A percentile compares a stretch with the other conserved stretches of the same genome.
Conservation (phyloP, 2,888 invertebrate species). For the Polydesmus complanatus region DNA sequence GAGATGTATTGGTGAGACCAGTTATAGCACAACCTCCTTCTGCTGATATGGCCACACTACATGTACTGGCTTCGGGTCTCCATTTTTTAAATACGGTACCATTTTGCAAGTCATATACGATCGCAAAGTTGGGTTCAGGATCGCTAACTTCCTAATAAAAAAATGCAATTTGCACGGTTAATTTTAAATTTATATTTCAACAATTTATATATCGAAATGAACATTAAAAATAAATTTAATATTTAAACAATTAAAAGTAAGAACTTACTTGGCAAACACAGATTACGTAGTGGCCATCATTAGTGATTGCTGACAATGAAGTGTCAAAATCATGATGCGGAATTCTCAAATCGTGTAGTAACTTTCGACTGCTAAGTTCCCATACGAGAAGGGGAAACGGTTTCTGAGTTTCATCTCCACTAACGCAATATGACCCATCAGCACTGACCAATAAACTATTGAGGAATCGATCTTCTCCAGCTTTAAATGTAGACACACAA, state of each 20-base stretch:
- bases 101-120: slow-evolving; percentile 77
- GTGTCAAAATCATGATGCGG: slow-evolving; percentile 80
- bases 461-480: slow-evolving; percentile 76
- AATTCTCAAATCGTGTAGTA: slow-evolving; percentile 73
- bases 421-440: slow-evolving; percentile 72
- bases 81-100: slow-evolving; percentile 83
- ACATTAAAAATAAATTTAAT: neutral
- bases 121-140: slow-evolving; percentile 72
- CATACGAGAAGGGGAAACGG: slow-evolving; percentile 80
- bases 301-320: slow-evolving; percentile 65
- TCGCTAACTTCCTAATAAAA: slow-evolving; percentile 49
- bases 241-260: neutral
- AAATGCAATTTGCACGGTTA: neutral
- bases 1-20: slow-evolving; percentile 64
- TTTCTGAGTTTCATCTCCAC: slow-evolving; percentile 84
- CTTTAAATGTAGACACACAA: slow-evolving; percentile 70
- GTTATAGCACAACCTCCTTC: slow-evolving; percentile 69
- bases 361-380: slow-evolving; percentile 68
- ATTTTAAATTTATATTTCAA: neutral
- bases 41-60: slow-evolving; percentile 71
- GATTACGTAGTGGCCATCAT: slow-evolving; percentile 53
- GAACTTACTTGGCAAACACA: slow-evolving; percentile 38
- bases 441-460: slow-evolving; percentile 75
- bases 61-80: slow-evolving; percentile 72
- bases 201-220: neutral